Evolutionary conservation across 2,113 vertebrate genomes (phyloP), one percentile per base, ranked within the genome.

Genomic region (Delphinus delphis): DNA sequence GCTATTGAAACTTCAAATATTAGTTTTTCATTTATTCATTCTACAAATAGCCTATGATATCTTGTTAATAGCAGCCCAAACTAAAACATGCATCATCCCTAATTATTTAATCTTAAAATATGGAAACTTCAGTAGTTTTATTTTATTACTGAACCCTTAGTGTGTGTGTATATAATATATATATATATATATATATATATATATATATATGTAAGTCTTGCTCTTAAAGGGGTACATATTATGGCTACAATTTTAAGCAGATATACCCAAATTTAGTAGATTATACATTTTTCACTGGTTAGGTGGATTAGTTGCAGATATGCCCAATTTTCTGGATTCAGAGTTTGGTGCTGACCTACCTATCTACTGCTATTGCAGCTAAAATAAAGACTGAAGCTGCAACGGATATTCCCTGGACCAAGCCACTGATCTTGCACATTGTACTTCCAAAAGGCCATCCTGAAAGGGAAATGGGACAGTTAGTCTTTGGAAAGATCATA

Each of bases 361-460:
- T 99, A 98, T 99, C 99, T 21, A 99, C 98, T 0, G 99, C 99
- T 84, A 99, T 99, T 4, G 99, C 99, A 23, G 99, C 99, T 91
- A 99, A 98, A 8, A 99, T 99, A 97, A 99, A 99, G 81, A 99
- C 99, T 0, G 99, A 99, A 25, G 99, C 99, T 0, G 99, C 99
- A 53, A 99, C 99, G 0, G 99, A 99, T 96, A 99, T 99, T 47
- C 99, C 99, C 96, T 99, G 99, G 53, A 99, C 99, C 98, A 99
- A 99, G 26, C 99, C 99, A 0, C 99, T 99, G 99, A 99, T 99
- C 98, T 99, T 99, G 98, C 99, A 99, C 90, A 99, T 99, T 88
- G 99, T 98, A 84, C 98, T 99, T 97, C 99, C 99, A 98, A 99
- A 99, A 0, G 99, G 99, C 99, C 99, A 99, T 26, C 99, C 99